Percentiles rank a stretch among this genome's conserved stretches.
Evolutionary conservation across 2,888 invertebrate species (phyloP).

Genomic region (Lobophora halterata): DNA sequence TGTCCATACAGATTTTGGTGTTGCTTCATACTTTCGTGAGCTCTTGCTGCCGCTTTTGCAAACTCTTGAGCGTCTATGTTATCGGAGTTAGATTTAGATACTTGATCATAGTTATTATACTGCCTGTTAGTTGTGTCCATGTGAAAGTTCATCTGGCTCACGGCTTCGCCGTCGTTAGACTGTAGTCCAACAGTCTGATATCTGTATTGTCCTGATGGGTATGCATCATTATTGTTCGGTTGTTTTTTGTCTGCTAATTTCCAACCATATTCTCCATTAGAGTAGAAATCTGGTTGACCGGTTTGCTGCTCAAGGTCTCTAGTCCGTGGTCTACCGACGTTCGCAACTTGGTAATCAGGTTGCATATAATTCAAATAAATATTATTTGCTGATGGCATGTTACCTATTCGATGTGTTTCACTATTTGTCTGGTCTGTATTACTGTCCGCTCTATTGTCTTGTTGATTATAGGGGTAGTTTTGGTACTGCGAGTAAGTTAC

Average conservation of each 20-base stretch:
- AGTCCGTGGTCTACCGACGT: conserved; percentile 47
- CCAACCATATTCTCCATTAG: conserved; percentile 76
- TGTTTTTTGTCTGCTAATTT: conserved; percentile 65
- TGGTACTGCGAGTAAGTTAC: conserved; percentile 52
- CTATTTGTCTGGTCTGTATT: conserved; percentile 47
- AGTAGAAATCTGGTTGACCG: conserved; percentile 55
- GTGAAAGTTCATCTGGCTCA: conserved; percentile 67
- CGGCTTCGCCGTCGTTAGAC: conserved; percentile 50
- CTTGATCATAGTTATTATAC: conserved; percentile 51
- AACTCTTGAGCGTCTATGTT: conserved; percentile 63
- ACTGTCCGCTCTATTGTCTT: conserved; percentile 45
- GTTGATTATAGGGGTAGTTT: conserved; percentile 51
- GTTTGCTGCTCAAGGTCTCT: conserved; percentile 60
- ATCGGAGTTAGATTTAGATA: conserved; percentile 58
- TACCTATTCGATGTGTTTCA: conserved; percentile 63
- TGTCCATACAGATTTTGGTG: conserved; percentile 46
- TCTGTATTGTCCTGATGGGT: conserved; percentile 47
- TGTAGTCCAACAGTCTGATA: conserved; percentile 46
- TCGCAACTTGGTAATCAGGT: conserved; percentile 57
- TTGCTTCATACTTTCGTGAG: conserved; percentile 65
- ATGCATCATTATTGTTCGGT: conserved; percentile 44
- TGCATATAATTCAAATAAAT: conserved; percentile 63
- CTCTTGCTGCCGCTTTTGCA: conserved; percentile 68
- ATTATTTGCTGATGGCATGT: conserved; percentile 62
- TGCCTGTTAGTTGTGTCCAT: conserved; percentile 59